Evolutionary conservation across 2,113 vertebrate genomes (phyloP), one percentile per base, ranked within the genome.

Genomic region (Tyrannus savana): DNA sequence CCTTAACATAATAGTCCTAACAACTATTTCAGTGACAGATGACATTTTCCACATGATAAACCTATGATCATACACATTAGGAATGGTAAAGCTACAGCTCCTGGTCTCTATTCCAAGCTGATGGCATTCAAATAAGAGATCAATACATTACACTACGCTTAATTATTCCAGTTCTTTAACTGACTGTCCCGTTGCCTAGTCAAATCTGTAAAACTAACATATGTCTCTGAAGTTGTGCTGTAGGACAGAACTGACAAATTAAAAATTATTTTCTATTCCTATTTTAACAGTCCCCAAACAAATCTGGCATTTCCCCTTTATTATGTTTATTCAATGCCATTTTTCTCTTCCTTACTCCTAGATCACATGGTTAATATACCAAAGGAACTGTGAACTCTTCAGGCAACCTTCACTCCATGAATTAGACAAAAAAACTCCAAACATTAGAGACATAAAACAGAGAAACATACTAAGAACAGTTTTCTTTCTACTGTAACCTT

Each of bases 21-120:
- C 75, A 93, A 94, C 41, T 39, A 25, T 67, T 86, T 46, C 92
- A 85, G 83, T 71, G 85, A 88, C 80, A 92, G 46, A 77, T 67
- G 15, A 84, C 39, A 72, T 87, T 92, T 92, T 90, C 76, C 60
- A 74, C 55, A 62, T 55, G 87, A 89, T 59, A 90, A 95, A 83
- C 23, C 75, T 52, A 63, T 27, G 35, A 63, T 44, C 53, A 30
- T 58, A 44, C 19, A 66, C 3, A 4, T 78, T 59, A 55, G 18
- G 31, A 77, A 74, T 19, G 35, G 86, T 72, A 63, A 21, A 91
- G 49, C 47, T 80, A 22, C 39, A 84, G 76, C 56, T 95, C 56
- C 64, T 63, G 39, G 64, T 89, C 73, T 84, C 84, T 52, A 84
- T 91, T 76, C 42, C 76, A 93, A 82, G 50, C 28, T 56, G 64